Percentiles rank a stretch among this genome's conserved stretches.
Evolutionary conservation across 2,888 invertebrate species (phyloP).

Genomic region (Amiota mariae): DNA sequence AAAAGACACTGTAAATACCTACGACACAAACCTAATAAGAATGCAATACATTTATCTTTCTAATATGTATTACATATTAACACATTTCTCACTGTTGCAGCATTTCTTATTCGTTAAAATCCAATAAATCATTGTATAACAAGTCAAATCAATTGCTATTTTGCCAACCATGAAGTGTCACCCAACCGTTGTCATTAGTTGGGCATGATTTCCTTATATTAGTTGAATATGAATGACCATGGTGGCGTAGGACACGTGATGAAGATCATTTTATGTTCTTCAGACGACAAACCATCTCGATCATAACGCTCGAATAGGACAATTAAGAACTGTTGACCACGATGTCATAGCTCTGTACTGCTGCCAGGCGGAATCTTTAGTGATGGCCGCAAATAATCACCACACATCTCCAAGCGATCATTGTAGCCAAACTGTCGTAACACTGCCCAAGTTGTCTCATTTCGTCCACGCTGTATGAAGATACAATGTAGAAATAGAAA

Average conservation of each 20-base stretch:
- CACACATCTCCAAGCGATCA: slow-evolving; percentile 90
- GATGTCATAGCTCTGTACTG: slow-evolving; percentile 94
- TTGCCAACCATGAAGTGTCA: slow-evolving; percentile 80
- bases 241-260: slow-evolving; percentile 92
- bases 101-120: too few relatives aligned
- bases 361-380: slow-evolving; percentile 92
- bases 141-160: too few relatives aligned
- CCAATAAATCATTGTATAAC: too few relatives aligned
- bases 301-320: slow-evolving; percentile 95
- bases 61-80: too few relatives aligned
- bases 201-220: slow-evolving; percentile 90
- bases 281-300: slow-evolving; percentile 89
- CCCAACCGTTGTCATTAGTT: slow-evolving; percentile 86
- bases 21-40: too few relatives aligned
- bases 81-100: too few relatives aligned
- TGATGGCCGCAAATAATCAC: slow-evolving; percentile 91
- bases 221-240: slow-evolving; percentile 84
- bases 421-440: slow-evolving; percentile 98
- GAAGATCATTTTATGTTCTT: slow-evolving; percentile 92
- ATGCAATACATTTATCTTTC: too few relatives aligned
- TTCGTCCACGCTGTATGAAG: slow-evolving; percentile 97
- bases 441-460: slow-evolving; percentile 99
- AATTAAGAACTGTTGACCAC: slow-evolving; percentile 94
- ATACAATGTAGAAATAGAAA: slow-evolving; percentile 97
- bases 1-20: too few relatives aligned